Base-by-base conservation (phyloP, 2,888 invertebrate species). In the Steinernema carpocapsae region DNA sequence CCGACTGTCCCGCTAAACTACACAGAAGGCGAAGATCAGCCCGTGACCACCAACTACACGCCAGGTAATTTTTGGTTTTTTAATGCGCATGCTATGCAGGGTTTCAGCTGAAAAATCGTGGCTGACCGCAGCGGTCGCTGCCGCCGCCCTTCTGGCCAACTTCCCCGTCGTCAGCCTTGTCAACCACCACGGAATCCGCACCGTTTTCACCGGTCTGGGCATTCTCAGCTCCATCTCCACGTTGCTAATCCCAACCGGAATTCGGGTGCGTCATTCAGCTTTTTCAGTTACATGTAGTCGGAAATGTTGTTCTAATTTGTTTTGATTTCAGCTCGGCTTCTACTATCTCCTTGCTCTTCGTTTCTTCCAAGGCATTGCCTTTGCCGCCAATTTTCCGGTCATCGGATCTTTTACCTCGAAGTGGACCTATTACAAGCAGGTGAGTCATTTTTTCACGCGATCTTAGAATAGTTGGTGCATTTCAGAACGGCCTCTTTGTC, bases 391-490 rank as follows among this genome's bases (percentile, higher is more conserved):
- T 75, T 82, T 83, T 74, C 82, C 83, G 19, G 83, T 83, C n/a
- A 82, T 83, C 64, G 83, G 83, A 17, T 76, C 81, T 0, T 83
- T 83, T 78, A 79, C 79, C 45, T 79, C 80, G 71, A 82, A 80
- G 75, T 83, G 83, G 83, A 77, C 81, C 10, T 83, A 83, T 48
- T 82, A 77, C 76, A 83, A 83, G 46, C 83, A 83, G 75, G 79
- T 78, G 45, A 29, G 59, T 37, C 2, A 12, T 17, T 10, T n/a
- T 7, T n/a, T n/a, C n/a, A n/a, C n/a, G n/a, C 52, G n/a, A 22
- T 22, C 7, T 3, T 17, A 22, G 0, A 10, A 43, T 26, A 29
- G 19, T 1, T 22, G 10, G 2, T 22, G 22, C 26, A 6, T 37
- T 74, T 43, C 59, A 78, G 80, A 82, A 80, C 52, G 83, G 83